Conservation (phyloP, 2,113 vertebrate species). For the Cephalopholis sonnerati region DNA sequence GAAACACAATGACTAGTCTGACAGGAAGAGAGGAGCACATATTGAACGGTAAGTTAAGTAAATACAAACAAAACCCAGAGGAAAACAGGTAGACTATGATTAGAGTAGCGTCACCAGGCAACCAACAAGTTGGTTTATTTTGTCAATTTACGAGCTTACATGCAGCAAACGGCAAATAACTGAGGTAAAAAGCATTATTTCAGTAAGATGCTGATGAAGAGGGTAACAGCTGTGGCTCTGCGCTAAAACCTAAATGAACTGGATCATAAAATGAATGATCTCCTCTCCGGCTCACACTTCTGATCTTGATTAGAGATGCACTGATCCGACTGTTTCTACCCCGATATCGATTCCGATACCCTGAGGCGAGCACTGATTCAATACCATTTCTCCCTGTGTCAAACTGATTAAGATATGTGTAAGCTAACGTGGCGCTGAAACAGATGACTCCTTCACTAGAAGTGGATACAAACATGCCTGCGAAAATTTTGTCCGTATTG, state of each 20-base stretch:
- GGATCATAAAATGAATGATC: background rate
- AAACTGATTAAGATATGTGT: background rate
- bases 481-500: background rate
- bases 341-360: background rate
- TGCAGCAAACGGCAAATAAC: background rate
- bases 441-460: background rate
- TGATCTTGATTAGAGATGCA: background rate
- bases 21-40: background rate
- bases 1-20: background rate
- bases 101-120: background rate
- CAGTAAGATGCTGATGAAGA: background rate
- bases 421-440: background rate
- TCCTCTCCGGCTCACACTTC: background rate
- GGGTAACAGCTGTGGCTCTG: background rate
- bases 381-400: background rate
- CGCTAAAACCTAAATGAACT: background rate
- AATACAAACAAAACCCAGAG: background rate
- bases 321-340: background rate
- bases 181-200: background rate
- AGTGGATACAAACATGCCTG: background rate
- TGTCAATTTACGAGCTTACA: background rate
- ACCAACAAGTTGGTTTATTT: background rate
- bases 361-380: background rate
- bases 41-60: slow-evolving; percentile 2
- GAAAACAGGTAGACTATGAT: background rate